phyloP scores from a whole-genome alignment of 2,888 invertebrate species.

The Parnassius apollo region DNA sequence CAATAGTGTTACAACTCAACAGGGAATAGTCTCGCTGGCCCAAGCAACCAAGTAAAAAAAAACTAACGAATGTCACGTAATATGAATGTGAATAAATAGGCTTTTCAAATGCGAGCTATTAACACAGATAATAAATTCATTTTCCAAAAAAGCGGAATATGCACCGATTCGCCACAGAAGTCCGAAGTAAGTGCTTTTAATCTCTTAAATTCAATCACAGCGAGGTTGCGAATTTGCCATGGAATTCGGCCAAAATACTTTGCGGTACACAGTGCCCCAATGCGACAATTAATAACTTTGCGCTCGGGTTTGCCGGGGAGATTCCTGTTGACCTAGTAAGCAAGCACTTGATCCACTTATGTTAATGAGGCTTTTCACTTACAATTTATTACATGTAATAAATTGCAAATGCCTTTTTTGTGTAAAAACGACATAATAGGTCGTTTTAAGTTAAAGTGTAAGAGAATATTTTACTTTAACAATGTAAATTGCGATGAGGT shows the following conservation, averaged over 20 bases:
- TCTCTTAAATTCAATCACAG: slow-evolving; percentile 2
- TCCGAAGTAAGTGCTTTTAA: background rate
- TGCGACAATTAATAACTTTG: slow-evolving; percentile 9
- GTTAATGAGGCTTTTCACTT: background rate
- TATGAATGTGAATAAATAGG: too few species aligned
- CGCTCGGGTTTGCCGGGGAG: background rate
- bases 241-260: slow-evolving; percentile 7
- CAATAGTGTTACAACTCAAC: too few species aligned
- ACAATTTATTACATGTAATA: slow-evolving; percentile 6
- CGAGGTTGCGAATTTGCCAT: background rate
- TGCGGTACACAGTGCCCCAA: background rate
- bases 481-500: too few species aligned
- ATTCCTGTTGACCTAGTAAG: slow-evolving; percentile 16
- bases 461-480: too few species aligned
- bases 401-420: background rate
- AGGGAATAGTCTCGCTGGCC: too few species aligned
- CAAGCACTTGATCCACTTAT: slow-evolving; percentile 10
- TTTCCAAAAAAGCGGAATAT: background rate
- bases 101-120: too few species aligned
- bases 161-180: background rate
- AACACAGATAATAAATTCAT: slow-evolving; percentile 2
- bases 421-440: background rate
- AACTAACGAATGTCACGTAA: too few species aligned
- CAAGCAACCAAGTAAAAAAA: too few species aligned
- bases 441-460: too few species aligned